Conservation (phyloP, 2,797 vertebrate genomes). For the Scleropages formosus region DNA sequence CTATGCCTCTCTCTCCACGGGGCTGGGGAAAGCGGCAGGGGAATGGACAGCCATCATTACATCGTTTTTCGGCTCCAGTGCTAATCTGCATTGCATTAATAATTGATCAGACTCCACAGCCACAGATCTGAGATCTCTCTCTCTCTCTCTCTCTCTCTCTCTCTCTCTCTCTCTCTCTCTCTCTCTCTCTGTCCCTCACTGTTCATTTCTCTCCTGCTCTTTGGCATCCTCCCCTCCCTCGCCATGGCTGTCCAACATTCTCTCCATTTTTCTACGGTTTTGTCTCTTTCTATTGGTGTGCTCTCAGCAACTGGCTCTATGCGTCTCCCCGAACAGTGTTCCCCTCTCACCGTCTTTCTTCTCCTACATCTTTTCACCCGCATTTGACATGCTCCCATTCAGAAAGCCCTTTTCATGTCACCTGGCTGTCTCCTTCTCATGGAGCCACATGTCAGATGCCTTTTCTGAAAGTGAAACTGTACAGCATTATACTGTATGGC, state of each 20-base stretch:
- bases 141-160: slow-evolving; percentile 31
- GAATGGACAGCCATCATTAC: slow-evolving; percentile 63
- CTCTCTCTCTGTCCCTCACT: slow-evolving; percentile 35
- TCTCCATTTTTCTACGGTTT: background rate
- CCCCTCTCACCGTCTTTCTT: background rate
- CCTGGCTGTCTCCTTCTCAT: slow-evolving; percentile 47
- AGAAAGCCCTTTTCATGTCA: slow-evolving; percentile 48
- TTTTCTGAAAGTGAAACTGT: slow-evolving; percentile 49
- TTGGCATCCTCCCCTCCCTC: slow-evolving; percentile 52
- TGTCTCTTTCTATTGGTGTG: background rate
- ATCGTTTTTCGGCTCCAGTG: slow-evolving; percentile 59
- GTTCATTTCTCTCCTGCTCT: slow-evolving; percentile 30
- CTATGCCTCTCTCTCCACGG: slow-evolving; percentile 25
- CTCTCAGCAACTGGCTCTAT: background rate
- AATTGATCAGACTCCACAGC: slow-evolving; percentile 68
- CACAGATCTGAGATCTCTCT: slow-evolving; percentile 52
- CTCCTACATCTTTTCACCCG: background rate
- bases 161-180: slow-evolving; percentile 26
- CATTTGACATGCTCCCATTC: slow-evolving; percentile 6
- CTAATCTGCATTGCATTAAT: slow-evolving; percentile 76
- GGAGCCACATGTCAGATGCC: slow-evolving; percentile 45
- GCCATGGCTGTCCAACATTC: slow-evolving; percentile 14
- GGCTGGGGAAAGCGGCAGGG: slow-evolving; percentile 48
- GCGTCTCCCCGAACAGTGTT: background rate
- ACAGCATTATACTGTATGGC: slow-evolving; percentile 52